These are phyloP conservation scores for Pocillopora meandrina DNA, from an alignment of 92 coral and sea anemone species.

Conservation along the genomic window DNA sequence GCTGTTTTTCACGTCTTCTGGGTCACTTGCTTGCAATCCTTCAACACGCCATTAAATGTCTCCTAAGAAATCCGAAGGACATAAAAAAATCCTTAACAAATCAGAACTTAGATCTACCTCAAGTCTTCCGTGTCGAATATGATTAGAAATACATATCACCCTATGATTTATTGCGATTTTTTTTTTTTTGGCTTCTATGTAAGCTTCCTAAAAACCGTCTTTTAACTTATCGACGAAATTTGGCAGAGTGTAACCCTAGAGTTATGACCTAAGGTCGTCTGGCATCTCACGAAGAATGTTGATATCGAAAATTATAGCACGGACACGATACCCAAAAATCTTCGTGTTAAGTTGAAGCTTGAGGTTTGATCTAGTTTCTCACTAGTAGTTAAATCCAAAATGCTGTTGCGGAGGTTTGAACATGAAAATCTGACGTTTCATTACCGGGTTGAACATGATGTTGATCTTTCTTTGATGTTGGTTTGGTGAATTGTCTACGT, in stretches of 20 bases:
- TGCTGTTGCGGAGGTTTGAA: neutral
- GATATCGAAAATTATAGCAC: slow-evolving; percentile 39
- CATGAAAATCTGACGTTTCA: too few species aligned
- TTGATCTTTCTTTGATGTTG: neutral
- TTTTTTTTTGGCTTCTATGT: neutral
- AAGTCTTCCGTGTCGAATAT: neutral
- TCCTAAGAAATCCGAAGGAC: neutral
- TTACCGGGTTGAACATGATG: neutral
- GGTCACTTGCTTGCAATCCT: slow-evolving; percentile 4
- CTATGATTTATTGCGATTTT: neutral
- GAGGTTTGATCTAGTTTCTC: neutral
- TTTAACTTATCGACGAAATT: slow-evolving; percentile 2
- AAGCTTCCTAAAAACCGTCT: neutral
- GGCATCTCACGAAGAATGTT: slow-evolving; percentile 42
- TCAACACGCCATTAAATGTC: slow-evolving; percentile 22
- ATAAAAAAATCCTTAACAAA: neutral
- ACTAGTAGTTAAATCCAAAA: neutral
- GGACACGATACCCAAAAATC: slow-evolving; percentile 16
- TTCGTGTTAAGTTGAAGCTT: neutral
- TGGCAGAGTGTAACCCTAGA: slow-evolving; percentile 17
- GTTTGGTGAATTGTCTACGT: neutral
- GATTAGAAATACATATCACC: neutral
- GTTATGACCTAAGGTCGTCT: slow-evolving; percentile 21
- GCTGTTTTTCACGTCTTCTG: slow-evolving; percentile 9
- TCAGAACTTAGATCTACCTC: neutral